phyloP scores from a whole-genome alignment of 2,888 invertebrate genomes.

The Exephanes ischioxanthus region DNA sequence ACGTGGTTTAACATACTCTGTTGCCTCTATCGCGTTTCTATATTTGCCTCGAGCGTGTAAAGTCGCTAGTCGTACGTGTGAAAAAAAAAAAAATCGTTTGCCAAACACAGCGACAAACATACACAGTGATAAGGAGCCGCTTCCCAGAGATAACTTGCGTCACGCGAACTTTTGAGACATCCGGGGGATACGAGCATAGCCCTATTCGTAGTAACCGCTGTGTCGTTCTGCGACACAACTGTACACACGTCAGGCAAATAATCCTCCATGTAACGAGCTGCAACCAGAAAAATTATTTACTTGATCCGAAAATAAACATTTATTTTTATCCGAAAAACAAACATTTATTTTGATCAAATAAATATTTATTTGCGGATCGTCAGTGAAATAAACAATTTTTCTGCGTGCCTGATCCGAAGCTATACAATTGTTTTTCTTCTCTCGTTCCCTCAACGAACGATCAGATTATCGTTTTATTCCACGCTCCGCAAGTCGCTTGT shows the following conservation, averaged over 20 bases:
- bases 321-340: neutral
- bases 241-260: neutral
- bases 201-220: conserved; percentile 7
- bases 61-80: conserved; percentile 54
- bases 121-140: conserved; percentile 71
- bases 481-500: neutral
- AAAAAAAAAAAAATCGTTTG: conserved; percentile 52
- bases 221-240: neutral
- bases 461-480: neutral
- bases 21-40: conserved; percentile 34
- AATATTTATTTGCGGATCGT: neutral
- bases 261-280: neutral
- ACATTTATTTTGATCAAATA: neutral
- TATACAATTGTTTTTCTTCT: neutral
- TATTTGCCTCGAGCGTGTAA: conserved; percentile 52
- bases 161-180: conserved; percentile 70
- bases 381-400: neutral
- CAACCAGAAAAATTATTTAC: neutral
- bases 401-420: neutral
- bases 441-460: neutral
- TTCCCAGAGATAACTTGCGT: conserved; percentile 78
- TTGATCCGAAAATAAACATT: neutral
- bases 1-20: conserved; percentile 35
- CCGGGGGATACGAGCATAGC: neutral
- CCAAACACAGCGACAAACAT: conserved; percentile 67